phyloP scores from a whole-genome alignment of 2,888 invertebrate genomes.

The Brachycybe producta region DNA sequence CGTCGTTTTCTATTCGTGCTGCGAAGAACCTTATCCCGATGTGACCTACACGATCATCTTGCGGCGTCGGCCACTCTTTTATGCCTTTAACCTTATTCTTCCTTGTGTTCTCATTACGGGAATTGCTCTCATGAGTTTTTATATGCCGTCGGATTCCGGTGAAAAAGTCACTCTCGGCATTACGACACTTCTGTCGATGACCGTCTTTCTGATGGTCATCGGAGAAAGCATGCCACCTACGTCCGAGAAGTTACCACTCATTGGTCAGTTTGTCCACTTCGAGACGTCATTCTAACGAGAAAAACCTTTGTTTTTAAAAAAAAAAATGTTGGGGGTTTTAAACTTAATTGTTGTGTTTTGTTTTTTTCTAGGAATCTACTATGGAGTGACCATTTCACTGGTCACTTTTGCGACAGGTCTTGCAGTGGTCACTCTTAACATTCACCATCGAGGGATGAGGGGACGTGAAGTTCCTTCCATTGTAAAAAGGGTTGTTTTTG shows the following conservation, averaged over 20 bases:
- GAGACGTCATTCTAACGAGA: neutral
- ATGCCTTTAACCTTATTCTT: constrained; percentile 36
- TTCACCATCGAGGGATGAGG: constrained; percentile 39
- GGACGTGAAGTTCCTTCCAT: constrained; percentile 35
- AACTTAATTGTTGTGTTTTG: neutral
- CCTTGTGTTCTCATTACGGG: constrained; percentile 43
- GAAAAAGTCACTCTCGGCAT: constrained; percentile 40
- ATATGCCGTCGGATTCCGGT: constrained; percentile 44
- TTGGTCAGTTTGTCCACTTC: constrained; percentile 32
- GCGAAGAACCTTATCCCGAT: constrained; percentile 38
- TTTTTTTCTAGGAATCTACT: constrained; percentile 39
- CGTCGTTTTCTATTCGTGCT: constrained; percentile 29
- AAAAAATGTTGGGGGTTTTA: neutral
- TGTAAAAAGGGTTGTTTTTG: constrained; percentile 36
- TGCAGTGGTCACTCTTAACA: constrained; percentile 38
- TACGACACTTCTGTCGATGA: constrained; percentile 43
- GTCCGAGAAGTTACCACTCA: constrained; percentile 43
- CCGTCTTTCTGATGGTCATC: constrained; percentile 43
- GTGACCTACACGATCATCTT: constrained; percentile 40
- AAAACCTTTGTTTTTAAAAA: neutral
- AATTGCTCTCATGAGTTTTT: constrained; percentile 43
- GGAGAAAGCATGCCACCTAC: constrained; percentile 45
- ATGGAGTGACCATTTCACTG: constrained; percentile 42
- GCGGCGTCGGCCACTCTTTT: constrained; percentile 41
- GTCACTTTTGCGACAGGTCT: constrained; percentile 32